Evolutionary conservation across 1,140 invertebrate species (phyloP), one percentile per base, ranked within the genome.

Genomic region (Cotesia typhae): DNA sequence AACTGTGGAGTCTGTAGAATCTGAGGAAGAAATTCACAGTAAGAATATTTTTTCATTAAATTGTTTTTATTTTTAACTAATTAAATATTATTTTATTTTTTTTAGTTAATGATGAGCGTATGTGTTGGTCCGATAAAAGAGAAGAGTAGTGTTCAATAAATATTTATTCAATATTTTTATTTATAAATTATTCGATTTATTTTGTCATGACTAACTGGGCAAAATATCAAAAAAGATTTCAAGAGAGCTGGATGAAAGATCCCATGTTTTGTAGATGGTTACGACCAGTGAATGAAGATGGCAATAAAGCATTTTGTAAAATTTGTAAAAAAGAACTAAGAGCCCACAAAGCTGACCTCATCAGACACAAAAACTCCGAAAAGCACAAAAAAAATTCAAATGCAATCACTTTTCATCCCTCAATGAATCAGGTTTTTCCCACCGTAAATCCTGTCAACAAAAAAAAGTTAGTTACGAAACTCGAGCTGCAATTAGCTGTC

Each of bases 191-290:
- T 7, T 41, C 4, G 2, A 41, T 41, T 7, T 10, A 17, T 55
- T 41, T 41, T 41, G 4, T 1, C 4, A 41, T 41, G 38, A 41
- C 38, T 41, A 41, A 59, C 6, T 59, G 9, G 17, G 55, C 14
- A 20, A 59, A 59, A 59, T 59, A 59, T 59, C 14, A 59, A 59
- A 59, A 59, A 59, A 59, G 4, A 59, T 59, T 59, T 28, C 55
- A 59, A 59, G n/a, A 20, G 4, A 59, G 17, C 6, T 59, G 55
- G 55, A 5, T 59, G 6, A 59, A 59, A 9, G 55, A 59, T 59
- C 20, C 55, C 0, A 14, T 28, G 4, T 59, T 28, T 4, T 17
- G 14, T 9, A 35, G 5, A 17, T 59, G 55, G 55, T 59, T 59
- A 59, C 14, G 14, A 20, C 14, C 1, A 59, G 17, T 20, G n/a